Base-by-base conservation (phyloP, 2,888 invertebrate species). In the Parnassius mnemosyne region DNA sequence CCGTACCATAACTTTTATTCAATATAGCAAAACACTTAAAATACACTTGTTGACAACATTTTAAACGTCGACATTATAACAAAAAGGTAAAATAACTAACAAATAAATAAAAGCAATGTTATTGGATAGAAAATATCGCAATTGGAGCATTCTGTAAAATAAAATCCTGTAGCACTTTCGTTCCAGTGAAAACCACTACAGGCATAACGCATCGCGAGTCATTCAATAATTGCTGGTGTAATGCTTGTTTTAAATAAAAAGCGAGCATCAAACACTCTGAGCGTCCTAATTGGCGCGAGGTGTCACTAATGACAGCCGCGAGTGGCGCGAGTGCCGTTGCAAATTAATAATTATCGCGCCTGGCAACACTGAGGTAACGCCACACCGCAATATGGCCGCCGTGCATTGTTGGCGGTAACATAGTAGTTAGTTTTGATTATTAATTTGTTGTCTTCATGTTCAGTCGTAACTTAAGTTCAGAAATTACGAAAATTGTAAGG, bases 341-440 rank as follows among this genome's bases (percentile, higher is more conserved):
- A 86, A 89, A 90, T 89, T 90, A 89, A 87, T 90, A 89, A 90
- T 91, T 90, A 90, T 89, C 80, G 80, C 88, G 89, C 85, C 82
- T 89, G 88, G 89, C 82, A 89, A 87, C 89, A 89, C 87, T 78
- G 83, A 79, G 79, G 76, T 75, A 74, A 75, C 76, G 79, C 75
- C 72, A 66, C 69, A 71, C 72, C 73, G 79, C 87, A 89, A 88
- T 81, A 91, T 89, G 86, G 88, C 87, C 78, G 86, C 81, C 81
- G 70, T 71, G 77, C 72, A 87, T 89, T 88, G 88, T 88, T 81
- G 76, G 76, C 75, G 78, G 71, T 76, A 81, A 79, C 68, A 60
- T 74, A 65, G 73, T 77, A 71, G 76, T 77, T 44, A 82, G 80
- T 81, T 79, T 81, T 74, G 76, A 77, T 81, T 80, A 71, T 71